These are phyloP conservation scores for Anguilla pacifica DNA, from an alignment of 2,797 vertebrate species.

Conservation along the genomic window DNA sequence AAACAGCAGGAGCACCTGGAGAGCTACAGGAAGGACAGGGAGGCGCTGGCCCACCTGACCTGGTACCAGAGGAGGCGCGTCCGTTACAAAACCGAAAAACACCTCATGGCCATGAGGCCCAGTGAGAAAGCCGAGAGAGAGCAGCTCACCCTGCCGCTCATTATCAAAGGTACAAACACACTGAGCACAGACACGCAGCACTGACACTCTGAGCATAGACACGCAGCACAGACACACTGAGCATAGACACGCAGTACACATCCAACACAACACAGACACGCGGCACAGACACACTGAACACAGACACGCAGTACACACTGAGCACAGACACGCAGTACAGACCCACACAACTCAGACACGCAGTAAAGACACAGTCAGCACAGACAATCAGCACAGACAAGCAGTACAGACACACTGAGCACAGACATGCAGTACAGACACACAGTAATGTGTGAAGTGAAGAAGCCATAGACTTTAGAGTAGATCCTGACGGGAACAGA, in stretches of 20 bases:
- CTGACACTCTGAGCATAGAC: background rate
- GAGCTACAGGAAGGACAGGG: constrained; percentile 70
- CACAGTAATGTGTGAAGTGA: background rate
- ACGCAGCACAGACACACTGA: background rate
- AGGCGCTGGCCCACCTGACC: constrained; percentile 69
- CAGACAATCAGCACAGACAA: too few relatives aligned
- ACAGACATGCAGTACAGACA: background rate
- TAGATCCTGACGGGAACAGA: too few relatives aligned
- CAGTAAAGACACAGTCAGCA: too few relatives aligned
- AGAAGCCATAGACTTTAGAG: too few relatives aligned
- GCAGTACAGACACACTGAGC: background rate
- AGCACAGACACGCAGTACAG: background rate
- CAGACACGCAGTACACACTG: background rate
- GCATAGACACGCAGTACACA: too few relatives aligned
- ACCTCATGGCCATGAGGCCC: constrained; percentile 50
- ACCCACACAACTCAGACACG: background rate
- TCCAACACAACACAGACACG: too few relatives aligned
- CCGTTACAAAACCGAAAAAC: constrained; percentile 72
- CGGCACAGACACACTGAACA: background rate
- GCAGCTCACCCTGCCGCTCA: constrained; percentile 67
- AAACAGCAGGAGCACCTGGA: constrained; percentile 80
- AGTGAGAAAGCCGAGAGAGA: constrained; percentile 71
- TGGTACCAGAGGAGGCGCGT: constrained; percentile 78
- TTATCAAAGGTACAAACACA: constrained; percentile 83
- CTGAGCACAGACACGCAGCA: background rate